Base-by-base conservation (phyloP, 2,888 invertebrate genomes). In the Noctua janthina region DNA sequence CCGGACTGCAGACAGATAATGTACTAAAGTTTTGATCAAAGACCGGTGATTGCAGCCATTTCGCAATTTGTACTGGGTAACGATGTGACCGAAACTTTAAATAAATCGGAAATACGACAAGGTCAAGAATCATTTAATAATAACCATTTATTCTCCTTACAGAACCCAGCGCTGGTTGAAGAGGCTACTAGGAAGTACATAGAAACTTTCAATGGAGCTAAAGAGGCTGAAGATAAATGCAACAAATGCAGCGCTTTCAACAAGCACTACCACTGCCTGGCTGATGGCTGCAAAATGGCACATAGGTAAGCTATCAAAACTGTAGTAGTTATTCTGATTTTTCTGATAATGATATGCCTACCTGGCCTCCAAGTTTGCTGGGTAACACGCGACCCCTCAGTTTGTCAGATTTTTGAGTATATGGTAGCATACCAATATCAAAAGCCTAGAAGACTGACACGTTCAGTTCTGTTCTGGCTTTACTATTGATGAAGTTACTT, bases 231-330 rank as follows among this genome's bases (percentile, higher is more conserved):
- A 39, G 97, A 97, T 83, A 97, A 97, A 87, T 97, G 97, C 88
- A 92, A 90, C 77, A 97, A 96, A 92, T 97, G 97, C 91, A 97
- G 98, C 83, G 97, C 98, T 39, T 98, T 98, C 90, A 98, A 98
- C 87, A 99, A 99, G 85, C 99, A 99, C 93, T 99, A 98, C 93
- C 99, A 99, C 91, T 99, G 99, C 94, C 97, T 98, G 86, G 98
- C 98, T 15, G 98, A 98, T 87, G 97, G 97, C 78, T 99, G 98
- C 93, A 98, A 98, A 87, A 97, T 98, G 97, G 97, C 98, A 35
- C 98, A 98, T 91, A 97, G 97, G 98, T 98, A 94, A 94, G 79
- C 20, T 56, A 64, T 59, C 0, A 51, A 35, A 49, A 17, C 56
- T 29, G 29, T 29, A 29, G 29, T 29, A 29, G 29, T 29, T 29